Evolutionary conservation across 2,797 vertebrate genomes (phyloP).

Genomic region (Poecilia wingei): DNA sequence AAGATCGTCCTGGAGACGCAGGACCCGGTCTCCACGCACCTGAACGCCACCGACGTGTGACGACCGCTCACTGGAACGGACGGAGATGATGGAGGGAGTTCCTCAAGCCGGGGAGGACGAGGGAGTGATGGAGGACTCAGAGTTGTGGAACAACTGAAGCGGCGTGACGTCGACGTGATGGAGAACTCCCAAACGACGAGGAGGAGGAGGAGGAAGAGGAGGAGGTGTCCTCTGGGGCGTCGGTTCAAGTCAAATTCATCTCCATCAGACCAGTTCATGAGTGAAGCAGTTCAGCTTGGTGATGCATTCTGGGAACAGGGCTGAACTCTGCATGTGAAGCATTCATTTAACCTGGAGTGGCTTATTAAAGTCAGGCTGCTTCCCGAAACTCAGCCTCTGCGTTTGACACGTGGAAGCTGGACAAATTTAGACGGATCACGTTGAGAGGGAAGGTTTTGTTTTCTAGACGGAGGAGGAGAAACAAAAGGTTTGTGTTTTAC

Average conservation of each 20-base stretch:
- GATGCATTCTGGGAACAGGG: conserved; percentile 9
- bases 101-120: background rate
- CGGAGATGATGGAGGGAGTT: background rate
- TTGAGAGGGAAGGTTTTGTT: background rate
- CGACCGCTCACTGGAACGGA: background rate
- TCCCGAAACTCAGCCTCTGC: conserved; percentile 6
- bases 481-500: conserved; percentile 3
- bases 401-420: conserved; percentile 4
- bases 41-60: conserved; percentile 80
- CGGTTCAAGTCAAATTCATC: conserved; percentile 5
- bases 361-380: conserved; percentile 5
- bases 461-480: background rate
- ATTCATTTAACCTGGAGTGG: conserved; percentile 23
- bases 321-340: conserved; percentile 29
- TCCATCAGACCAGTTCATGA: conserved; percentile 2
- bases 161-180: background rate
- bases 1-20: conserved; percentile 64
- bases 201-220: background rate
- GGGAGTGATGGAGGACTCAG: background rate
- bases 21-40: conserved; percentile 57
- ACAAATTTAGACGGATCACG: background rate
- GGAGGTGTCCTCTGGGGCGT: background rate
- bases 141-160: too few species aligned
- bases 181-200: background rate
- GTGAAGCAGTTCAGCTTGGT: background rate